Evolutionary conservation across 2,797 vertebrate species (phyloP), one percentile per base, ranked within the genome.

Genomic region (Serranus cabrilla): DNA sequence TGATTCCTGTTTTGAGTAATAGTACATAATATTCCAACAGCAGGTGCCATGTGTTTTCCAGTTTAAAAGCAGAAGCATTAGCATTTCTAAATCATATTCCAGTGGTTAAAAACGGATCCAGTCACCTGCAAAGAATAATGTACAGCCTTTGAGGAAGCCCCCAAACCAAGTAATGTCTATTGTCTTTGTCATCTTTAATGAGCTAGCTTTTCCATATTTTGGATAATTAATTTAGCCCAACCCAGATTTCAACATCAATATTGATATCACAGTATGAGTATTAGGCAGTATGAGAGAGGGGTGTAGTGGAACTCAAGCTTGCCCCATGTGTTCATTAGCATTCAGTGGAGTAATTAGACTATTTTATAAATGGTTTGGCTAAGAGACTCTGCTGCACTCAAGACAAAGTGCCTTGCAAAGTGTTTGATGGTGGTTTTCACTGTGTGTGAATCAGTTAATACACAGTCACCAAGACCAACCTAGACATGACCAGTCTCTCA

Each of bases 311-410:
- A 70, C 40, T 62, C 34, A 25, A 78, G 37, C 51, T 62, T 74
- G 23, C 31, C 34, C 25, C n/a, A 47, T 52, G 20, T 21, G 60
- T 84, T 84, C 76, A 23, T 50, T 60, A 69, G 46, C 64, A 74
- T 80, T 84, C 59, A 77, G 45, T 39, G 66, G 49, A 77, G 63
- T 79, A 80, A 89, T 89, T 86, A 69, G 39, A 39, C 66, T 65
- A 45, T 84, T 78, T 86, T 71, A 82, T 71, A 75, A 88, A 87
- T 72, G 74, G 71, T 80, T 83, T 77, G 34, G 37, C 60, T 76
- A 57, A 89, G 73, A 85, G 73, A 64, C 80, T 83, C 71, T 80
- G 74, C 57, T 57, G 70, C 84, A 83, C 77, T 88, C 60, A 64
- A 82, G 64, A 65, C 58, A 76, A 81, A 86, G 73, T 76, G 82